phyloP scores from a whole-genome alignment of 2,888 invertebrate species.

The Heliconius ismenius region DNA sequence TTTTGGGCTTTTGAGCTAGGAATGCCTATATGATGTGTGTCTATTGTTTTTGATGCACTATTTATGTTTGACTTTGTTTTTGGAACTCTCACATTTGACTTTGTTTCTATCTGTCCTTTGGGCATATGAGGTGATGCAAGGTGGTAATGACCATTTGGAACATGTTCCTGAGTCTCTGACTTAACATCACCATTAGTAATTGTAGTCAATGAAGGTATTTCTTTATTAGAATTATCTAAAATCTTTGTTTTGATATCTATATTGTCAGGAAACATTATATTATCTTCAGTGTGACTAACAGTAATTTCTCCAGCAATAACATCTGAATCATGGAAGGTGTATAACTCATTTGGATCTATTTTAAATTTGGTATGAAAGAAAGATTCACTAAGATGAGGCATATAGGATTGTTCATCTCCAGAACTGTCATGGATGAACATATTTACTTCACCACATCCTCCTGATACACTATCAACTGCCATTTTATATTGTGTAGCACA shows the following conservation, averaged over 20 bases:
- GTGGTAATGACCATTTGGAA: conserved; percentile 69
- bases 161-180: conserved; percentile 57
- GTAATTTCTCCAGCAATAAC: conserved; percentile 77
- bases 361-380: conserved; percentile 76
- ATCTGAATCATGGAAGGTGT: conserved; percentile 79
- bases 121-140: conserved; percentile 47
- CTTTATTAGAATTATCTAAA: conserved; percentile 64
- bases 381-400: conserved; percentile 73
- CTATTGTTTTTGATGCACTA: conserved; percentile 53
- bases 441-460: conserved; percentile 70
- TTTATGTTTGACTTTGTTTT: conserved; percentile 61
- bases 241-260: conserved; percentile 63
- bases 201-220: conserved; percentile 59
- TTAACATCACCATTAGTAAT: conserved; percentile 69
- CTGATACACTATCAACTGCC: conserved; percentile 75
- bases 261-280: conserved; percentile 66
- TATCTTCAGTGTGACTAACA: conserved; percentile 76
- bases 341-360: conserved; percentile 78
- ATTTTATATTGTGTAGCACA: conserved; percentile 79
- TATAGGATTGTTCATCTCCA: conserved; percentile 71
- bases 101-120: conserved; percentile 54
- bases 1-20: conserved; percentile 59
- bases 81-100: conserved; percentile 66
- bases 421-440: conserved; percentile 74
- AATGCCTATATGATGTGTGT: conserved; percentile 54